Evolutionary conservation across 2,888 invertebrate species (phyloP).

Genomic region (Drosophila helvetica): DNA sequence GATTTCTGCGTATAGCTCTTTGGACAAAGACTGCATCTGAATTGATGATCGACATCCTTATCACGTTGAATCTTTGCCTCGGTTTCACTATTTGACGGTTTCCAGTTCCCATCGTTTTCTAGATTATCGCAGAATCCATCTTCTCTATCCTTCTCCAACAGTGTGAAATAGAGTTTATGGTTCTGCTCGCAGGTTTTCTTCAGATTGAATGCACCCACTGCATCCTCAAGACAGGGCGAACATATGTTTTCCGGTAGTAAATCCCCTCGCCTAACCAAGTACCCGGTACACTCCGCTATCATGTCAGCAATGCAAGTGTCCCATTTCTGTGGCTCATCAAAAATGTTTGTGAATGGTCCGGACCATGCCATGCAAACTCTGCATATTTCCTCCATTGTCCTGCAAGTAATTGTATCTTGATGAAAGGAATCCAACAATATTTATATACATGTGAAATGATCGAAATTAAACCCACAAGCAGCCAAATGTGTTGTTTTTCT

Average conservation of each 20-base stretch:
- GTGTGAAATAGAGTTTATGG: not conserved
- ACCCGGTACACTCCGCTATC: not conserved
- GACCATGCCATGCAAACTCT: not conserved
- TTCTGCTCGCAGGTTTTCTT: not conserved
- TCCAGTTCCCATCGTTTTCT: not conserved
- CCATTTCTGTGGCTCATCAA: not conserved
- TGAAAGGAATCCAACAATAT: no score
- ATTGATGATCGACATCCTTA: not conserved
- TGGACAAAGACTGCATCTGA: not conserved
- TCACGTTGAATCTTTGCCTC: not conserved
- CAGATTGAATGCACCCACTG: not conserved
- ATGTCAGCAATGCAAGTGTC: not conserved
- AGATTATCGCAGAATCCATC: not conserved
- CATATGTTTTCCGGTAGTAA: not conserved
- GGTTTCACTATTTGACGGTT: not conserved
- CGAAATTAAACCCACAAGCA: no score
- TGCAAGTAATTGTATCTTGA: no score
- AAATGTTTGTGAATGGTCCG: not conserved
- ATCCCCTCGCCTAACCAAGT: not conserved
- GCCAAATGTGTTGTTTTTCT: no score
- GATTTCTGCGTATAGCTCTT: not conserved
- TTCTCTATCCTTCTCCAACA: not conserved
- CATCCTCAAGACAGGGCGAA: not conserved
- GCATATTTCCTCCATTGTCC: not conserved
- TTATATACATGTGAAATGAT: no score